A percentile compares a stretch with the other conserved stretches of the same genome.
phyloP scores from a whole-genome alignment of 2,797 vertebrate species.

The Sebastes umbrosus region DNA sequence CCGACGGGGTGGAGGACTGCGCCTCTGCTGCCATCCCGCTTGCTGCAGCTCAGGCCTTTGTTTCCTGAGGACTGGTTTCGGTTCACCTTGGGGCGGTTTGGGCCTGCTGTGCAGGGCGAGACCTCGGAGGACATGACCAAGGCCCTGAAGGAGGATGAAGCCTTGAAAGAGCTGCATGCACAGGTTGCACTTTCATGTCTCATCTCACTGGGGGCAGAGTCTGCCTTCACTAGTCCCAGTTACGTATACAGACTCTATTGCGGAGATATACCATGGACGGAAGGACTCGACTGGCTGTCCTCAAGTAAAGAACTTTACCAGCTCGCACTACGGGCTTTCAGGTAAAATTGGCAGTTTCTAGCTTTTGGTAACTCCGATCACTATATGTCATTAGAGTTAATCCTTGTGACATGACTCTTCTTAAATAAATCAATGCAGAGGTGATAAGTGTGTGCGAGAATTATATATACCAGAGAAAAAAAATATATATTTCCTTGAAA shows the following conservation, averaged over 20 bases:
- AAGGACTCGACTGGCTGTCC: slow-evolving; percentile 91
- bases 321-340: slow-evolving; percentile 93
- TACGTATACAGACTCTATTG: slow-evolving; percentile 92
- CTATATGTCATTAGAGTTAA: not conserved
- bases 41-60: slow-evolving; percentile 85
- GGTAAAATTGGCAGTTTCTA: slow-evolving; percentile 81
- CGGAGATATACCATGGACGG: slow-evolving; percentile 91
- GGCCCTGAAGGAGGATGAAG: slow-evolving; percentile 87
- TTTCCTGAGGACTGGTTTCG: slow-evolving; percentile 96
- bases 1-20: slow-evolving; percentile 89
- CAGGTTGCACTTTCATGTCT: slow-evolving; percentile 89
- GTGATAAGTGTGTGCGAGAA: not conserved
- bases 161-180: slow-evolving; percentile 88
- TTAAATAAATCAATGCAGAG: not conserved
- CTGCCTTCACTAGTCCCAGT: slow-evolving; percentile 87
- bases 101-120: slow-evolving; percentile 84
- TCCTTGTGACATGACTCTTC: not conserved
- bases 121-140: slow-evolving; percentile 84
- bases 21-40: slow-evolving; percentile 82
- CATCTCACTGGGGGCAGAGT: slow-evolving; percentile 89
- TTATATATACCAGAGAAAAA: not conserved
- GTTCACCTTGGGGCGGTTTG: slow-evolving; percentile 87
- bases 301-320: slow-evolving; percentile 93
- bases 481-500: not conserved
- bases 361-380: not conserved